phyloP scores from a whole-genome alignment of 1,140 invertebrate species.

The Melitaea cinxia region DNA sequence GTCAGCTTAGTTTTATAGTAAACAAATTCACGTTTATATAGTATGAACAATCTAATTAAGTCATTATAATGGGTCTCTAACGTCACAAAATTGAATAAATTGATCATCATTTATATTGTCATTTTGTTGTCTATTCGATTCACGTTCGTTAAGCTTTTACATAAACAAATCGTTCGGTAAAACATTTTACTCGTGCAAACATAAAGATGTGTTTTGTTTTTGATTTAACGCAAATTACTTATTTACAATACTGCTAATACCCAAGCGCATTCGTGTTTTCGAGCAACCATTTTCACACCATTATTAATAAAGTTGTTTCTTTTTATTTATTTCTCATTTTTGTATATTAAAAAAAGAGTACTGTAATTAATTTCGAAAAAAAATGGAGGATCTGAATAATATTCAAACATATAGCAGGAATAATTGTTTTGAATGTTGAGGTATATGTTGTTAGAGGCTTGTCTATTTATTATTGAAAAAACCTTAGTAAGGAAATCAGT shows the following conservation, averaged over 20 bases:
- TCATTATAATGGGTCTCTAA: background rate
- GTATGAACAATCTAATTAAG: too few relatives aligned
- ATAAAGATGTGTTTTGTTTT: conserved; percentile 24
- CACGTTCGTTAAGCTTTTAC: conserved; percentile 22
- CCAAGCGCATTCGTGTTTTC: conserved; percentile 9
- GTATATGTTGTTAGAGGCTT: too few relatives aligned
- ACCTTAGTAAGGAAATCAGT: too few relatives aligned
- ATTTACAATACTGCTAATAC: conserved; percentile 25
- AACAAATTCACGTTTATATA: too few relatives aligned
- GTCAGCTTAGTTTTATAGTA: too few relatives aligned
- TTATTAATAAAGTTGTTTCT: conserved; percentile 7
- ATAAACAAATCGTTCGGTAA: conserved; percentile 18
- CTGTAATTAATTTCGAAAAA: too few relatives aligned
- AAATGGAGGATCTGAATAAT: too few relatives aligned
- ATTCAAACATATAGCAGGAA: too few relatives aligned
- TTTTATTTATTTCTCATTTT: conserved; percentile 6
- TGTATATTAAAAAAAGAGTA: too few relatives aligned
- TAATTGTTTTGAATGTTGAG: too few relatives aligned
- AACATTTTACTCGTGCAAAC: conserved; percentile 26
- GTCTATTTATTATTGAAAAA: too few relatives aligned
- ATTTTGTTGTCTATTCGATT: conserved; percentile 20
- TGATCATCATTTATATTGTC: background rate
- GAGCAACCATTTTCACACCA: background rate
- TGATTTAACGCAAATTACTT: conserved; percentile 25
- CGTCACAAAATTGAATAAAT: background rate